phyloP scores from a whole-genome alignment of 2,797 vertebrate genomes.

The Discoglossus pictus region DNA sequence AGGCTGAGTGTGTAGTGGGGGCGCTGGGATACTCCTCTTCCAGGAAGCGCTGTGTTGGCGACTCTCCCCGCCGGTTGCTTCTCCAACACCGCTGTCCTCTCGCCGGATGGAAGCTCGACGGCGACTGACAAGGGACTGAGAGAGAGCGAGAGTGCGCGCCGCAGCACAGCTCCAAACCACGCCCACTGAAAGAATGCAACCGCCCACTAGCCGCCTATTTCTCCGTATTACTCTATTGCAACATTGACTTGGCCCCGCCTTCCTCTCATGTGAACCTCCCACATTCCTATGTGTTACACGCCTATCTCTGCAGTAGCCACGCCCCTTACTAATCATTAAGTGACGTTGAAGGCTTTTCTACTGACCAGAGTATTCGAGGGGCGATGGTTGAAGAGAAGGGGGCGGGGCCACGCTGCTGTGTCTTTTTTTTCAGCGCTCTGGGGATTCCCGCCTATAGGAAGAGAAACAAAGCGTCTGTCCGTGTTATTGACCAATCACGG shows the following conservation, averaged over 20 bases:
- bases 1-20: not conserved
- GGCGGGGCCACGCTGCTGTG: too few relatives aligned
- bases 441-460: not conserved
- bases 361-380: too few relatives aligned
- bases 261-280: not conserved
- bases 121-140: conserved; percentile 33
- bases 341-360: not conserved
- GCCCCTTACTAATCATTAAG: not conserved
- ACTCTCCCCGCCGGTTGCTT: not conserved
- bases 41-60: not conserved
- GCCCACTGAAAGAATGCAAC: not conserved
- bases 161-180: conserved; percentile 8
- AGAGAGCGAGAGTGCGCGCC: conserved; percentile 37
- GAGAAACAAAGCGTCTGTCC: too few relatives aligned
- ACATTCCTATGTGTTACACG: conserved; percentile 13
- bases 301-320: not conserved
- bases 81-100: conserved; percentile 3
- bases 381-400: too few relatives aligned
- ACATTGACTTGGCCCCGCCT: not conserved
- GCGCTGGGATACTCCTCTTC: not conserved
- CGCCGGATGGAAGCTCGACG: conserved; percentile 26
- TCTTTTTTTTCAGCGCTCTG: too few relatives aligned
- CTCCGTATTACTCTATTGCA: not conserved
- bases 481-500: too few relatives aligned
- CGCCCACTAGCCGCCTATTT: not conserved